phyloP scores from a whole-genome alignment of 2,888 invertebrate genomes.

The Agonum fuliginosum region DNA sequence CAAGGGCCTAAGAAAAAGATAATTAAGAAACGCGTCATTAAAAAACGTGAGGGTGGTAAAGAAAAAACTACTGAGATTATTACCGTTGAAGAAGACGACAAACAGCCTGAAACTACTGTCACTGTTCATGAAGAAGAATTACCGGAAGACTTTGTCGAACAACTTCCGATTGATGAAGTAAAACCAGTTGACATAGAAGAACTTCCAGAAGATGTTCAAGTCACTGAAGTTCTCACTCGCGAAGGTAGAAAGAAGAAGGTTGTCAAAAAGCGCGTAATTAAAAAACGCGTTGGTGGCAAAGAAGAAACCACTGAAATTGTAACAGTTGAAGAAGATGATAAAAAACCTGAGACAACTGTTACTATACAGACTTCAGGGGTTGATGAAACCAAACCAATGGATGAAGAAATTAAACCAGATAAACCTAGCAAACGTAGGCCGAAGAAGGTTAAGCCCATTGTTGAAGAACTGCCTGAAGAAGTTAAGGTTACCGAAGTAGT shows the following conservation, averaged over 20 bases:
- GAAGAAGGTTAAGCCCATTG: constrained; percentile 52
- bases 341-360: constrained; percentile 72
- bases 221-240: constrained; percentile 64
- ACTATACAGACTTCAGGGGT: constrained; percentile 69
- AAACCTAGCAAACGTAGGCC: constrained; percentile 64
- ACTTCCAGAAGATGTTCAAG: constrained; percentile 71
- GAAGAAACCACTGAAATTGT: constrained; percentile 72
- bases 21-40: constrained; percentile 66
- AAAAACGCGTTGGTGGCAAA: constrained; percentile 71
- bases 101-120: constrained; percentile 72
- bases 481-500: constrained; percentile 66
- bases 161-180: constrained; percentile 56
- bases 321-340: constrained; percentile 70
- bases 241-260: constrained; percentile 63
- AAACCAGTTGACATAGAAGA: constrained; percentile 66
- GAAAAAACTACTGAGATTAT: constrained; percentile 71
- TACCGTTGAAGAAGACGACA: constrained; percentile 69
- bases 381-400: constrained; percentile 64
- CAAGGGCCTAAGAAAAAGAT: constrained; percentile 67
- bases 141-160: constrained; percentile 65
- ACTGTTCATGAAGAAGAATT: constrained; percentile 68
- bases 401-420: constrained; percentile 8
- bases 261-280: constrained; percentile 67
- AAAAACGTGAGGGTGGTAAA: constrained; percentile 67
- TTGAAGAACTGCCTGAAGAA: constrained; percentile 65